Percentiles rank a stretch among this genome's conserved stretches.
Conservation (phyloP, 2,113 vertebrate species). For the Mesembrinibis cayennensis region DNA sequence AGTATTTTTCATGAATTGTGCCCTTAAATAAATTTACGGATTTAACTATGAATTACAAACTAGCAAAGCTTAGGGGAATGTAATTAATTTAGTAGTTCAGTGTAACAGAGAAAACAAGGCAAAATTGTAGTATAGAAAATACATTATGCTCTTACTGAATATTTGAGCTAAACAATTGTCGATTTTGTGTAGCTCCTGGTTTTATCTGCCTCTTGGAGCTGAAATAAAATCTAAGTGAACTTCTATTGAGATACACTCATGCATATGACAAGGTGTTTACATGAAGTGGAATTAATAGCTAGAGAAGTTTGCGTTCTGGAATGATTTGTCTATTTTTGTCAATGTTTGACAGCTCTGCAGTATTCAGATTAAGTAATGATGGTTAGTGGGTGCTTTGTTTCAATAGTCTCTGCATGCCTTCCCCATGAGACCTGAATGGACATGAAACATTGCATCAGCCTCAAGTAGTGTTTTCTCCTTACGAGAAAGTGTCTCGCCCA, state of each 20-base stretch:
- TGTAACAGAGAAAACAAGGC: neutral
- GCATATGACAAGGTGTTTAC: neutral
- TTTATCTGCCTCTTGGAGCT: neutral
- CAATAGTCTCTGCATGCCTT: conserved; percentile 29
- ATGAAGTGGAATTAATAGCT: neutral
- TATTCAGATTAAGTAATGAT: neutral
- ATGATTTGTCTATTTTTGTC: neutral
- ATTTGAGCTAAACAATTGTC: neutral
- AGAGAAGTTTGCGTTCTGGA: neutral
- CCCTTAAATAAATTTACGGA: neutral
- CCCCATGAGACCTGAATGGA: conserved; percentile 25
- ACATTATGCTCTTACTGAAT: neutral
- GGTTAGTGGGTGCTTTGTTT: neutral
- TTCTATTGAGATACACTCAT: neutral
- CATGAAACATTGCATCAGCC: neutral
- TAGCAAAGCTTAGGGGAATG: neutral
- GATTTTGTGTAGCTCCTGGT: neutral
- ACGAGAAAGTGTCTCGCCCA: neutral
- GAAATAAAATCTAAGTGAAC: neutral
- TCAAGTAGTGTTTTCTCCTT: neutral
- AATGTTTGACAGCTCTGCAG: neutral
- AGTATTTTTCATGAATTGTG: neutral
- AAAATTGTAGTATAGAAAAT: neutral
- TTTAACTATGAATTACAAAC: neutral
- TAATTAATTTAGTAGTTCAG: neutral